Base-by-base conservation (phyloP, 2,797 vertebrate genomes). In the Phalanger gymnotis region DNA sequence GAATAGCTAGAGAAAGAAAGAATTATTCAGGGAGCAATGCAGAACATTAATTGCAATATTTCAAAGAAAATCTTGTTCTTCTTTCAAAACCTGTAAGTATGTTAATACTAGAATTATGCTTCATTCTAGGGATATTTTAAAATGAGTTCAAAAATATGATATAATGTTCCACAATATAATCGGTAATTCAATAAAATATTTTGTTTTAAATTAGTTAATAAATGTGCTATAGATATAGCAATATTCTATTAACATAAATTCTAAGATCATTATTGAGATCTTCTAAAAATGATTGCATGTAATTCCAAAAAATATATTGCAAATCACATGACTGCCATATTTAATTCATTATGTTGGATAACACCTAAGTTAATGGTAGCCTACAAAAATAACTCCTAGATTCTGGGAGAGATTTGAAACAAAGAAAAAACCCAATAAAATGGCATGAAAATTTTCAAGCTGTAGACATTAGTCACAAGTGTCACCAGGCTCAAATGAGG, bases 271-370 rank as follows among this genome's bases (percentile, higher is more conserved):
- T 98, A 31, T 96, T 98, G 94, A 94, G 95, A 95, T 98, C 97
- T 96, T 98, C 97, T 98, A 98, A 94, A 98, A 97, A 97, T 98
- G 98, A 98, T 98, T 98, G 96, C 92, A 94, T 91, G 96, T 98
- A 98, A 98, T 98, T 98, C 97, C 97, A 96, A 97, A 97, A 97
- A 97, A 98, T 92, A 66, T 95, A 98, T 95, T 92, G 95, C 96
- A 97, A 96, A 97, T 98, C 97, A 97, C 96, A 97, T 95, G 0
- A 4, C 95, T 95, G 81, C 95, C 95, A 94, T 30, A 51, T 97
- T 97, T 98, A 95, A 91, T 97, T 98, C 93, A 31, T 95, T 5
- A 34, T 97, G 91, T 96, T 98, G 93, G 97, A 97, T 94, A n/a
- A 92, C 96, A 22, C 90, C 94, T 96, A 97, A 95, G 96, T 95